Evolutionary conservation across 2,888 invertebrate species (phyloP), one percentile per base, ranked within the genome.

Genomic region (Campoplex capitator): DNA sequence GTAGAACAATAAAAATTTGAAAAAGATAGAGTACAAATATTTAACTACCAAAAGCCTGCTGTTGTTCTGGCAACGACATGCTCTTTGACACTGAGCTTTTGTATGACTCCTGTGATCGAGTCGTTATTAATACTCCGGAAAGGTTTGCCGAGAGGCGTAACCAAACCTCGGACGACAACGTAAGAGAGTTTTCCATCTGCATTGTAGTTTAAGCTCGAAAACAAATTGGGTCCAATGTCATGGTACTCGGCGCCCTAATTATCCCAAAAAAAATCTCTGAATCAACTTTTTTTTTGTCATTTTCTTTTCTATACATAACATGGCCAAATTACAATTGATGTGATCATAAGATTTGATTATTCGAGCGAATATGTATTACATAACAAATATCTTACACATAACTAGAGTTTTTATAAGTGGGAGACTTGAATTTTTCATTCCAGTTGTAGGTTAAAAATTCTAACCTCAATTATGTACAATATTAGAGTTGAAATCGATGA

Each of bases 51-150:
- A 94, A 97, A 98, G 6, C 98, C 98, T n/a, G 97, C 97, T 7
- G 97, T 96, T 51, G 97, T 97, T 90, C 98, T 95, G n/a, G 97
- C 97, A 88, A 97, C 96, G 7, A 97, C 96, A 95, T 98, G 98
- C 94, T 98, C 98, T 92, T 97, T 97, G 70, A 98, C 96, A 91
- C 97, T 97, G 77, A 98, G 95, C 89, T 97, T 96, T 93, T 98
- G 98, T 67, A 98, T 95, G 9, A 98, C 98, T 65, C 98, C 98
- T 35, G 96, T 96, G 3, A 97, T 96, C 79, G 96, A 95, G 80
- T 96, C 96, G 92, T 97, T 97, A 93, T 97, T 96, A 90, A 96
- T 96, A 94, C 98, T 97, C 80, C 95, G 95, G 87, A 98, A 96
- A 2, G 98, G 97, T 89, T 96, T 96, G 9, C 97, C 97, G 6